Conservation (phyloP, 2,797 vertebrate genomes). For the Smutsia temminckii region DNA sequence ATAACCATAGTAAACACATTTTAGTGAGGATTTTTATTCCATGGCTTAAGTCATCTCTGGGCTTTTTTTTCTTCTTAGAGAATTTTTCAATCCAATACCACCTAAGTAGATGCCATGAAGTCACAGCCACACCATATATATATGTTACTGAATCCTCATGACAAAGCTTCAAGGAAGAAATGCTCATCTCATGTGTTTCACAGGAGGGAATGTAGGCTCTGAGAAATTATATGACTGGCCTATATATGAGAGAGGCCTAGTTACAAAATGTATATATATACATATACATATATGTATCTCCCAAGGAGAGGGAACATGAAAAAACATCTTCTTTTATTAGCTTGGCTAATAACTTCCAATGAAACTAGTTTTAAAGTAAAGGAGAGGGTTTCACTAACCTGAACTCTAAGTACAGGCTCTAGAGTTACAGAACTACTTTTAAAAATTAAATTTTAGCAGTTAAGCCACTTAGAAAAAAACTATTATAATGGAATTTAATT, state of each 20-base stretch:
- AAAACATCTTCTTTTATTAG: background rate
- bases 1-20: background rate
- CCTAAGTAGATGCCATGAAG: background rate
- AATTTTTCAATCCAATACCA: background rate
- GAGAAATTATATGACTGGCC: background rate
- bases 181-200: background rate
- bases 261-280: background rate
- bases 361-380: background rate
- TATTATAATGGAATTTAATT: background rate
- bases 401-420: background rate
- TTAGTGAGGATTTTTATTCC: constrained; percentile 2
- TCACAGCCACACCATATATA: background rate
- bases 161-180: background rate
- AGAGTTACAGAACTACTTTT: constrained; percentile 9
- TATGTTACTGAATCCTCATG: background rate
- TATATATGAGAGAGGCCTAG: no score
- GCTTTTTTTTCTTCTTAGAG: background rate
- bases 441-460: constrained; percentile 1
- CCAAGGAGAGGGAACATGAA: background rate
- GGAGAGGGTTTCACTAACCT: background rate
- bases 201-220: background rate
- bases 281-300: background rate
- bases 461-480: background rate
- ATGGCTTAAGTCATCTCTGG: background rate
- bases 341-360: background rate